A percentile compares a stretch with the other conserved stretches of the same genome.
Conservation (phyloP, 2,113 vertebrate species). For the Myiozetetes cayanensis region DNA sequence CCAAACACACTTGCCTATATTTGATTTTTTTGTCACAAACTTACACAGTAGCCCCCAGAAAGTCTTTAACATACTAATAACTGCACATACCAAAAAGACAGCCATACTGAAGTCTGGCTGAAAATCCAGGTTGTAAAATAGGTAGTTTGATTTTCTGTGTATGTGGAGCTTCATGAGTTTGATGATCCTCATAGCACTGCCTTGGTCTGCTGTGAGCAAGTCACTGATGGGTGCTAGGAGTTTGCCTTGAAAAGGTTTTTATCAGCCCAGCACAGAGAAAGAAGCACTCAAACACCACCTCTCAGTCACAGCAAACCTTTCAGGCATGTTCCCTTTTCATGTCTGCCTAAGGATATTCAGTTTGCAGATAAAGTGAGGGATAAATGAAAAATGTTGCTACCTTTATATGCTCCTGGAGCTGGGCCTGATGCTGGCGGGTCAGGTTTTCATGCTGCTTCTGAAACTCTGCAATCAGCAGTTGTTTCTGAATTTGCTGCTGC, state of each 20-base stretch:
- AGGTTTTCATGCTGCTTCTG: slow-evolving; percentile 98
- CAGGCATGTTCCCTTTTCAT: not conserved
- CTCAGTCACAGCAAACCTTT: not conserved
- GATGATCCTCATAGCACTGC: not conserved
- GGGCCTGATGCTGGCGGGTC: slow-evolving; percentile 95
- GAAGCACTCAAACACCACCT: not conserved
- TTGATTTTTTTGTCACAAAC: not conserved
- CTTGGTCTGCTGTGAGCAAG: not conserved
- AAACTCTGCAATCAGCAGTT: slow-evolving; percentile 95
- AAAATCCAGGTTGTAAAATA: not conserved
- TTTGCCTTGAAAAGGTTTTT: not conserved
- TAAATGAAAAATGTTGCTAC: slow-evolving; percentile 77
- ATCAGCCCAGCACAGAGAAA: not conserved
- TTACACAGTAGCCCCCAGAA: not conserved
- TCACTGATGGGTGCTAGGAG: not conserved
- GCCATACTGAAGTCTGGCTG: not conserved
- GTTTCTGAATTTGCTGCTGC: slow-evolving; percentile 98
- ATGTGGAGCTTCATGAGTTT: not conserved
- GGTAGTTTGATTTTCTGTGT: not conserved
- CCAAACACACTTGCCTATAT: not conserved
- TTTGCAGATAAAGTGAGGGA: not conserved
- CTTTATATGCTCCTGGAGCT: slow-evolving; percentile 99
- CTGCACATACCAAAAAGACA: not conserved
- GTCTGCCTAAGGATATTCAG: not conserved
- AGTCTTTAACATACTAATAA: not conserved